These are phyloP conservation scores for Heliconius himera DNA, from an alignment of 1,140 invertebrate species.

Conservation along the genomic window DNA sequence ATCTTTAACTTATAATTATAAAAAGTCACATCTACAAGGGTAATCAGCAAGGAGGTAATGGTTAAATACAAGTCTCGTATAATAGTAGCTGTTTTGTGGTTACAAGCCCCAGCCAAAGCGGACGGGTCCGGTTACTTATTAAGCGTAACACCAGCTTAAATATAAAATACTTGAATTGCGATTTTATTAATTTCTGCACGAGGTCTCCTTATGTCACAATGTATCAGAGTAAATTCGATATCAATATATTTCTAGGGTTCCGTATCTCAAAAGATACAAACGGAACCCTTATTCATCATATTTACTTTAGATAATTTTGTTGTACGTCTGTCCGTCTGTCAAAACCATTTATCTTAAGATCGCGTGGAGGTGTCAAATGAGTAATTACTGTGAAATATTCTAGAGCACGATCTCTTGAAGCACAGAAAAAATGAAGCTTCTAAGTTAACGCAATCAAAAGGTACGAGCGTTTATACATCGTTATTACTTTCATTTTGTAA, in stretches of 20 bases:
- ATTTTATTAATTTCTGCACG: conserved; percentile 40
- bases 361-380: no score
- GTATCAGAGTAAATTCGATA: conserved; percentile 18
- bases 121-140: conserved; percentile 34
- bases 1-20: background rate
- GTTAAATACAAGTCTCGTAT: conserved; percentile 16
- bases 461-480: no score
- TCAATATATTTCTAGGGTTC: conserved; percentile 11
- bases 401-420: no score
- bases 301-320: no score
- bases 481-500: no score
- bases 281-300: no score
- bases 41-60: background rate
- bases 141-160: conserved; percentile 28
- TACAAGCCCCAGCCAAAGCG: conserved; percentile 10
- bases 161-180: conserved; percentile 34
- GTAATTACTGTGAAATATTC: no score
- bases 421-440: no score
- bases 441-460: no score
- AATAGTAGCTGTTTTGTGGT: conserved; percentile 17
- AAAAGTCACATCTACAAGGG: background rate
- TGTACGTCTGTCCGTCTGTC: no score
- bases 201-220: conserved; percentile 30
- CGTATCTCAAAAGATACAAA: no score
- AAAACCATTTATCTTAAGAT: no score